Evolutionary conservation across 2,888 invertebrate species (phyloP), one percentile per base, ranked within the genome.

Genomic region (Lapara coniferarum): DNA sequence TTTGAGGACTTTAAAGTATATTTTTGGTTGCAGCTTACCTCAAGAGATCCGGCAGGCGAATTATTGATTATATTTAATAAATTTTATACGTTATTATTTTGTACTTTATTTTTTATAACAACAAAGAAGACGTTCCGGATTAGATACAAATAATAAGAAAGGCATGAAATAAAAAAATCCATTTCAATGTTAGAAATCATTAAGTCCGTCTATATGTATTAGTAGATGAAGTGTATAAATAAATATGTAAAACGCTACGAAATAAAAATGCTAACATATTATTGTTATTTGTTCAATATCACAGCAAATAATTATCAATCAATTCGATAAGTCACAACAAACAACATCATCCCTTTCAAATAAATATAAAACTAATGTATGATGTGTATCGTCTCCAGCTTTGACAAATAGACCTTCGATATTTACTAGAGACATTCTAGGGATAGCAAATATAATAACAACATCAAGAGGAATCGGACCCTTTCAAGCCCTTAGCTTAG

Each of bases 1-100:
- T 10, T 16, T 8, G 1, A 3, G 37, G 25, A n/a, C 13, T 46
- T 16, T n/a, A 16, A 6, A 19, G 13, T 63, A 19, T 13, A 46
- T 49, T 19, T 63, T 63, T 76, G 79, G 72, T 89, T 89, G 70
- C 88, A 90, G 90, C 70, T 83, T 90, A 73, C 90, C 90, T 2
- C 83, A 81, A 71, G 88, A 89, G 71, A 75, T 81, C n/a, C 77
- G 81, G 30, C 74, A 80, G 56, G 66, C 71, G 0, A 73, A 75
- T 3, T 81, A 75, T 69, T 78, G 70, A 79, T 55, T 14, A 16
- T 16, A 25, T 12, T 70, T 44, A 16, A 58, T 55, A 69, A 63
- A 59, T 37, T 37, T 37, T 37, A 4, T 19, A 59, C n/a, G 46
- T 51, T 68, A 56, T 52, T 69, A 53, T 14, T 10, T 68, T 71